These are phyloP conservation scores for Elachura formosa DNA, from an alignment of 2,113 vertebrate species.

Conservation along the genomic window DNA sequence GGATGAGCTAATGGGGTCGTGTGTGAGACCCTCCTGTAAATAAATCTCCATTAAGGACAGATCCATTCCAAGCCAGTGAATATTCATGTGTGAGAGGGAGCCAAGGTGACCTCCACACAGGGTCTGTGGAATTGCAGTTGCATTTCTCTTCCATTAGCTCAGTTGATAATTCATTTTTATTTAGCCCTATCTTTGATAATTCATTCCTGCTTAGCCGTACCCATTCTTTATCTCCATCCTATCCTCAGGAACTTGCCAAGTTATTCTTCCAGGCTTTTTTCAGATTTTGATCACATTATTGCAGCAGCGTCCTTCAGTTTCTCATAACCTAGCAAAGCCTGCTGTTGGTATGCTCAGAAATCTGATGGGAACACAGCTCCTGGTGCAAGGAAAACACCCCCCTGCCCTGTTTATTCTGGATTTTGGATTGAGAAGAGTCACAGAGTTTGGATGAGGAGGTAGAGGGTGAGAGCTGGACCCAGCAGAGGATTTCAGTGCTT, in stretches of 20 bases:
- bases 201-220: background rate
- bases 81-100: constrained; percentile 29
- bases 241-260: background rate
- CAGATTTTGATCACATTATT: background rate
- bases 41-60: background rate
- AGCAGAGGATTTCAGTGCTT: background rate
- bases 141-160: constrained; percentile 13
- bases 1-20: background rate
- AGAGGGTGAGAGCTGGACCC: background rate
- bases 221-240: constrained; percentile 9
- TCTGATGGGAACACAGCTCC: background rate
- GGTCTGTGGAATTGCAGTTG: background rate
- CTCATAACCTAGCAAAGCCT: background rate
- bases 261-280: constrained; percentile 2
- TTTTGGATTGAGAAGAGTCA: background rate
- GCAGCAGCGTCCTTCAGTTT: background rate
- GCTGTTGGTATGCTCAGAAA: background rate
- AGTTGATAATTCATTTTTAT: constrained; percentile 49
- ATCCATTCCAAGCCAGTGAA: constrained; percentile 16
- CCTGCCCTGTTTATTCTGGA: background rate
- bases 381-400: background rate
- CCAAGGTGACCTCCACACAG: constrained; percentile 46
- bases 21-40: background rate
- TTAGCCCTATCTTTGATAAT: constrained; percentile 9
- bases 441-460: background rate